A percentile compares a stretch with the other conserved stretches of the same genome.
Evolutionary conservation across 30 jellyfish, hydroid and myxozoan species (phyloP).

Genomic region (Clytia hemisphaerica): DNA sequence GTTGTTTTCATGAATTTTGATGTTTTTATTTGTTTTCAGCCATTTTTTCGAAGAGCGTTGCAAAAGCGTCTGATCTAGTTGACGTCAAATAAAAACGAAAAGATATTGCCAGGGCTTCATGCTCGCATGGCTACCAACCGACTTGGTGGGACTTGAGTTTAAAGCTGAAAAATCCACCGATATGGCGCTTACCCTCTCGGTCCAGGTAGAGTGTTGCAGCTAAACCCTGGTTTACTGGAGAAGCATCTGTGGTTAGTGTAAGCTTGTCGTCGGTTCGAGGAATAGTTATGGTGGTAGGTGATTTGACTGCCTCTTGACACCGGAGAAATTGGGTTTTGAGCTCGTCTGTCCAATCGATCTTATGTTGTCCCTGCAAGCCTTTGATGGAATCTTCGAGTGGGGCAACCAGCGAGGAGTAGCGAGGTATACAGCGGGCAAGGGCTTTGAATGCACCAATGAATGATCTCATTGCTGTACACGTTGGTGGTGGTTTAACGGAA

Average conservation of each 20-base stretch:
- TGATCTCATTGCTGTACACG: background rate
- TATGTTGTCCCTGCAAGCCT: background rate
- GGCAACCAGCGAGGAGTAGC: conserved; percentile 4
- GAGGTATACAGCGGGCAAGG: no score
- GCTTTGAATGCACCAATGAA: no score
- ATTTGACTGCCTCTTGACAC: conserved; percentile 10
- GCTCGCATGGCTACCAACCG: conserved; percentile 3
- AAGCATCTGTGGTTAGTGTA: background rate
- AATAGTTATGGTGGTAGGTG: background rate
- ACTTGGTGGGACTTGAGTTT: conserved; percentile 7
- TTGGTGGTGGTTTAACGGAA: no score
- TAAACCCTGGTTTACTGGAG: background rate
- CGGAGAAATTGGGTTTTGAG: conserved; percentile 6
- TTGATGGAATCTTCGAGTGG: conserved; percentile 3
- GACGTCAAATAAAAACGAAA: no score
- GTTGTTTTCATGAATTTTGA: no score
- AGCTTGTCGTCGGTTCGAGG: conserved; percentile 10
- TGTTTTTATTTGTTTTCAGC: no score
- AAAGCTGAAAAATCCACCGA: conserved; percentile 6
- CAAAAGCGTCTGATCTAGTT: no score
- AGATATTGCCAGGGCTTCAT: background rate
- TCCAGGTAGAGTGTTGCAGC: conserved; percentile 3
- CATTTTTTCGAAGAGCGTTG: no score
- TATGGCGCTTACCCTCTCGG: background rate
- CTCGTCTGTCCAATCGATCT: conserved; percentile 8